These are phyloP conservation scores for Drosophila cardini DNA, from an alignment of 1,140 invertebrate species.

Conservation along the genomic window DNA sequence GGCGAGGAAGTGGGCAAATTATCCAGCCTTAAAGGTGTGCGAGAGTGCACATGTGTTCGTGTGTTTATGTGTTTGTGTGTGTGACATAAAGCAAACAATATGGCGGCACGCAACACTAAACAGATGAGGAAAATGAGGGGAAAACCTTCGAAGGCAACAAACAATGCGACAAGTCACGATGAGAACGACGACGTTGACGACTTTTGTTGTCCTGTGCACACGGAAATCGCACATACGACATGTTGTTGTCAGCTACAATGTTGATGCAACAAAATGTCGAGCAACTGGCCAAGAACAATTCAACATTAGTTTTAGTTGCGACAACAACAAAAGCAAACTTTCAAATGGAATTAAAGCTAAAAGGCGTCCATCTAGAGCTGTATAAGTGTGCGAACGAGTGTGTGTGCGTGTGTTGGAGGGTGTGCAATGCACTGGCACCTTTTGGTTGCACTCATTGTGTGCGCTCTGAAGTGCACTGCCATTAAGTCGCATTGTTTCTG, in stretches of 20 bases:
- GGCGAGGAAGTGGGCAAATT: conserved; percentile 52
- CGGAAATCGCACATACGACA: conserved; percentile 35
- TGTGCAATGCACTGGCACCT: conserved; percentile 28
- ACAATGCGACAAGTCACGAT: conserved; percentile 36
- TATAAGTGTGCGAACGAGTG: conserved; percentile 3
- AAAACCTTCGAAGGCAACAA: conserved; percentile 3
- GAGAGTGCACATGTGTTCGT: conserved; percentile 24
- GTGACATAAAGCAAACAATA: conserved; percentile 80
- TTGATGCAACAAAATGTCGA: conserved; percentile 58
- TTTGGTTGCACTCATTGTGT: conserved; percentile 45
- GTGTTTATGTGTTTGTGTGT: conserved; percentile 56
- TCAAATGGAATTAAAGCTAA: conserved; percentile 65
- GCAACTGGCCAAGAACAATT: conserved; percentile 39
- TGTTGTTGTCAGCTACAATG: conserved; percentile 49
- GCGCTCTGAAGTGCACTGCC: conserved; percentile 43
- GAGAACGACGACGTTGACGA: conserved; percentile 29
- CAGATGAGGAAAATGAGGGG: conserved; percentile 50
- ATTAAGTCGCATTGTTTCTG: conserved; percentile 67
- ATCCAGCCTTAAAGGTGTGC: conserved; percentile 46
- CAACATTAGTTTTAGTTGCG: conserved; percentile 68
- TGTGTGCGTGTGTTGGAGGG: background rate
- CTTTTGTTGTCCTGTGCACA: conserved; percentile 47
- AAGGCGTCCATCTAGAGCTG: conserved; percentile 40
- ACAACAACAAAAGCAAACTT: conserved; percentile 35
- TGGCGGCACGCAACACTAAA: conserved; percentile 81